Evolutionary conservation across 2,113 vertebrate species (phyloP).

Genomic region (Chaetodon trifascialis): DNA sequence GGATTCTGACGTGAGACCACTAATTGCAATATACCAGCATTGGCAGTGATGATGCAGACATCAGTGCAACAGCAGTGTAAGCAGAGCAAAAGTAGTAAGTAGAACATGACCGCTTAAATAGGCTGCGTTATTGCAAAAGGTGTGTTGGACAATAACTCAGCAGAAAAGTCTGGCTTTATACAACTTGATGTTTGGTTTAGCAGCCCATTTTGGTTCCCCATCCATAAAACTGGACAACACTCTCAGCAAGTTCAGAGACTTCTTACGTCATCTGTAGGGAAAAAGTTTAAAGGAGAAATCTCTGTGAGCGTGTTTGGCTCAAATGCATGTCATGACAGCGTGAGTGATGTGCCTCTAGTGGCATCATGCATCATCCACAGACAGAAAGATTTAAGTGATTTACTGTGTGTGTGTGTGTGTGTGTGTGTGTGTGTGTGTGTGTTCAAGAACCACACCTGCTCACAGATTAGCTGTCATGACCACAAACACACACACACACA

Average conservation of each 20-base stretch:
- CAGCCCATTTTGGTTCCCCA: not conserved
- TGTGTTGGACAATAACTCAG: not conserved
- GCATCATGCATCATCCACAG: slow-evolving; percentile 66
- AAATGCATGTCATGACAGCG: slow-evolving; percentile 52
- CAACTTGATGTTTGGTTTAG: not conserved
- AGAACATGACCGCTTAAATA: not conserved
- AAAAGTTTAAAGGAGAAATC: slow-evolving; percentile 46
- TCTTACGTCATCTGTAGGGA: slow-evolving; percentile 5
- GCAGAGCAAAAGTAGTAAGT: not conserved
- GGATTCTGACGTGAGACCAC: not conserved
- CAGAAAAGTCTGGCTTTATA: not conserved
- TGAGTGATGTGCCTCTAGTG: slow-evolving; percentile 66
- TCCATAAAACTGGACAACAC: not conserved
- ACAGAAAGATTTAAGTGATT: slow-evolving; percentile 65
- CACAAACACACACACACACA: slow-evolving; percentile 3
- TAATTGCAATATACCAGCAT: not conserved
- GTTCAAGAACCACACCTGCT: slow-evolving; percentile 60
- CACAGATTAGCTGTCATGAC: slow-evolving; percentile 62
- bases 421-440: slow-evolving; percentile 41
- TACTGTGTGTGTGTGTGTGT: slow-evolving; percentile 50
- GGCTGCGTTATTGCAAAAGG: not conserved
- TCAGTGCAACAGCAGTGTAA: not conserved
- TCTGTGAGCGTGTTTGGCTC: slow-evolving; percentile 32
- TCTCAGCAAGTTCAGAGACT: slow-evolving; percentile 2
- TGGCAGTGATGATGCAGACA: not conserved